These are phyloP conservation scores for Phyllopteryx taeniolatus DNA, from an alignment of 2,113 vertebrate genomes.

Conservation along the genomic window DNA sequence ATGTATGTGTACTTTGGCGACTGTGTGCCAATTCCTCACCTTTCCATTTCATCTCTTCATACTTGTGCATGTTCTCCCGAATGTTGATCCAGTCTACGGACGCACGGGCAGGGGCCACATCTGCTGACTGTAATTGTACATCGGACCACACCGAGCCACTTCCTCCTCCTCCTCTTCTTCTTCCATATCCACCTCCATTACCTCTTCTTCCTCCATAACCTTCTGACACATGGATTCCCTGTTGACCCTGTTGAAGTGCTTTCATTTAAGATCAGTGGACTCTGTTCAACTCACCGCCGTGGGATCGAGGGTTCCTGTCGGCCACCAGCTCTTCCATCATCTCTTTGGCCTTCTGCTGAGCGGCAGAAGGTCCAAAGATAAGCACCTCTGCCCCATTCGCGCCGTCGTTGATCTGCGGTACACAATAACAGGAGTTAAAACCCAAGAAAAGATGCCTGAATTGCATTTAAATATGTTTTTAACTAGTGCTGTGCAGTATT, in stretches of 20 bases:
- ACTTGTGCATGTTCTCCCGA: slow-evolving; percentile 82
- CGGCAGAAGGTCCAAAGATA: slow-evolving; percentile 78
- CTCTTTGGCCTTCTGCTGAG: slow-evolving; percentile 82
- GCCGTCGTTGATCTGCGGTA: slow-evolving; percentile 78
- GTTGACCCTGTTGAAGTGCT: too few relatives aligned
- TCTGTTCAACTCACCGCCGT: slow-evolving; percentile 20
- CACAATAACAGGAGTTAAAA: neutral
- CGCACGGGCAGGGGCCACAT: neutral
- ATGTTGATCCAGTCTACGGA: slow-evolving; percentile 83
- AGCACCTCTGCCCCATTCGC: slow-evolving; percentile 76
- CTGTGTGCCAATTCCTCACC: slow-evolving; percentile 63
- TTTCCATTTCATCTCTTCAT: slow-evolving; percentile 87
- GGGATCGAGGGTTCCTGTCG: slow-evolving; percentile 14
- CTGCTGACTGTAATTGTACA: slow-evolving; percentile 27
- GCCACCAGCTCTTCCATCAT: slow-evolving; percentile 79
- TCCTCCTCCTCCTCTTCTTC: neutral
- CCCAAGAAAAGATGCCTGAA: neutral
- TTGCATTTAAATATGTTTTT: neutral
- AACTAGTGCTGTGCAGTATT: neutral
- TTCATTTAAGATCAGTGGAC: neutral
- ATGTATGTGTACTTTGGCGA: neutral
- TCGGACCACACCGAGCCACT: slow-evolving; percentile 55
- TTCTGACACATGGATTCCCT: neutral
- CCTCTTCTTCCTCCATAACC: neutral
- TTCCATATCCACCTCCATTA: too few relatives aligned